These are phyloP conservation scores for Tuta absoluta DNA, from an alignment of 2,888 invertebrate genomes.

Conservation along the genomic window DNA sequence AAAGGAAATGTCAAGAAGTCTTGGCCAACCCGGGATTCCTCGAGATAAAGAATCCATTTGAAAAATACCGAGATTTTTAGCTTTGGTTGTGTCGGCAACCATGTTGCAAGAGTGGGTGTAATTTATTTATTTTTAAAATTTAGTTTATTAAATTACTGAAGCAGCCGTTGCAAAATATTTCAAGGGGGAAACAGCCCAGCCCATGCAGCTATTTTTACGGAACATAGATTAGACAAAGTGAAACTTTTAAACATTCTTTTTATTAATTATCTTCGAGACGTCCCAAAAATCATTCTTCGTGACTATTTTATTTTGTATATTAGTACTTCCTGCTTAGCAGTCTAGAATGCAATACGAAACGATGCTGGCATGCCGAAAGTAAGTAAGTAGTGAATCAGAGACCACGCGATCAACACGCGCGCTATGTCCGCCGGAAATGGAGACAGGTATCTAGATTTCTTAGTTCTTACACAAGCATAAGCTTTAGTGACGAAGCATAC, in stretches of 20 bases:
- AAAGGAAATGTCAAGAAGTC: constrained; percentile 46
- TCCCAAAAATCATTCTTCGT: background rate
- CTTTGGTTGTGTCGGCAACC: background rate
- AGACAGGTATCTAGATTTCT: constrained; percentile 29
- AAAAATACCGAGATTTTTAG: constrained; percentile 33
- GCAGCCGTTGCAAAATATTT: background rate
- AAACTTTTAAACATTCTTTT: too few species aligned
- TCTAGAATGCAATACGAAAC: background rate
- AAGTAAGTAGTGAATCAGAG: background rate
- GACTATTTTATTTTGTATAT: background rate
- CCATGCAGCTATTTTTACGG: background rate
- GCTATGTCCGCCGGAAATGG: constrained; percentile 61
- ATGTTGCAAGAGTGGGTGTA: constrained; percentile 5
- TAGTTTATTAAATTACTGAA: background rate
- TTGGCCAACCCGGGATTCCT: constrained; percentile 31
- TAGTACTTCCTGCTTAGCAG: background rate
- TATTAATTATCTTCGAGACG: background rate
- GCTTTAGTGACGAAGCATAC: too few species aligned
- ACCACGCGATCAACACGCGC: constrained; percentile 41
- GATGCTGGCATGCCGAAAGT: background rate
- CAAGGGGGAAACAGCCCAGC: background rate
- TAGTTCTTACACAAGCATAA: background rate
- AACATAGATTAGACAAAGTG: background rate
- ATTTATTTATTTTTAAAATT: constrained; percentile 7
- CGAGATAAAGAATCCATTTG: constrained; percentile 39